Evolutionary conservation across 2,797 vertebrate genomes (phyloP), one percentile per base, ranked within the genome.

Genomic region (Muscicapa comitata): DNA sequence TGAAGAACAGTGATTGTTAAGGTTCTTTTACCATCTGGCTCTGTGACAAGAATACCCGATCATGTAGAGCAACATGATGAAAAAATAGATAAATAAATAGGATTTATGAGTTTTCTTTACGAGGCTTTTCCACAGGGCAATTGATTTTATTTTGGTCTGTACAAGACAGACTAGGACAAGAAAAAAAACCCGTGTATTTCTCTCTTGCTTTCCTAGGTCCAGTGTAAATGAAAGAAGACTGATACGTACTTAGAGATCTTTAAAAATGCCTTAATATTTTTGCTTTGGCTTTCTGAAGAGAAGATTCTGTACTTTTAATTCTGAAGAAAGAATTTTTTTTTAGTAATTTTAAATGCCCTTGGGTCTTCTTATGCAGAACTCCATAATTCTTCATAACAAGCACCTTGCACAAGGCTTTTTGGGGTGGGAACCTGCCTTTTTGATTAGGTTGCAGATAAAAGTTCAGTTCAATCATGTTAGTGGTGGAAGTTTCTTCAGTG

Each of bases 1-100:
- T 89, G 72, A 79, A 50, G 50, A 93, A 48, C 57, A 66, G 67
- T 11, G 11, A n/a, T 74, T 87, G 31, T 89, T 87, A 66, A 0
- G 8, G 50, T 80, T 95, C 40, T 93, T 94, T 68, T 75, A 59
- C 94, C 55, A 28, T 75, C 68, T 96, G 91, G 85, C 78, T 62
- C 47, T 77, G 40, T 82, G 68, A 91, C 86, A 90, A 53, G 85
- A 92, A 68, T 68, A 61, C 19, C 26, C 10, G 15, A 29, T 93
- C 78, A 84, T 91, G 24, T 88, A n/a, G n/a, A n/a, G n/a, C 50
- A 72, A 80, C 35, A 25, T 91, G 92, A 92, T 91, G 82, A 93
- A 95, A 94, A 96, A 90, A 95, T 86, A 93, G 76, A 93, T 91
- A 91, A 88, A 96, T 91, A 94, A 94, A 78, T 77, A 88, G 79